A percentile compares a stretch with the other conserved stretches of the same genome.
Evolutionary conservation across 2,888 invertebrate species (phyloP).

Genomic region (Apocheima hispidaria): DNA sequence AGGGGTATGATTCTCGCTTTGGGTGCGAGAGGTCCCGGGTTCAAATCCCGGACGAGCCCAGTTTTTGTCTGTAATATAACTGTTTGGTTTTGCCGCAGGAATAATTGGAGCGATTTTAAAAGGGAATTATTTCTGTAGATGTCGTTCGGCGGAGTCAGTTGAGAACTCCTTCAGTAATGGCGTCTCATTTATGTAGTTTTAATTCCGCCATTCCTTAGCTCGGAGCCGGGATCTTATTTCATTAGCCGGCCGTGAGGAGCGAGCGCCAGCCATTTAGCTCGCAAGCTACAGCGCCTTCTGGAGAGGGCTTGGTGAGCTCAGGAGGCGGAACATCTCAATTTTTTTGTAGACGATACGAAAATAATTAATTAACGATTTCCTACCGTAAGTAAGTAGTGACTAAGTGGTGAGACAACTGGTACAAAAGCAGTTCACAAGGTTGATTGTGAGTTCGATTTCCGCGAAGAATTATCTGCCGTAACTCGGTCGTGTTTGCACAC

Average conservation of each 20-base stretch:
- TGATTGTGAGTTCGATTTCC: too few species aligned
- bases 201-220: constrained; percentile 85
- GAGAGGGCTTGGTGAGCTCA: constrained; percentile 33
- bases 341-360: not conserved
- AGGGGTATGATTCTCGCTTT: constrained; percentile 87
- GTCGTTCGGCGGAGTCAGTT: constrained; percentile 39
- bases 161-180: constrained; percentile 67
- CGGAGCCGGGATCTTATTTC: constrained; percentile 81
- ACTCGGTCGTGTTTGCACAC: too few species aligned
- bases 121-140: constrained; percentile 36
- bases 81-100: constrained; percentile 9
- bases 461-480: too few species aligned
- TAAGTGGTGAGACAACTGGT: too few species aligned
- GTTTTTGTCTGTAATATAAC: constrained; percentile 14
- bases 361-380: too few species aligned
- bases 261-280: constrained; percentile 78
- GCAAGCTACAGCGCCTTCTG: constrained; percentile 64
- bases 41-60: constrained; percentile 86
- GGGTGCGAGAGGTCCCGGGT: constrained; percentile 86
- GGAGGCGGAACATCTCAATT: constrained; percentile 15
- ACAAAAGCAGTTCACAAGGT: too few species aligned
- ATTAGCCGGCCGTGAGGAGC: constrained; percentile 79
- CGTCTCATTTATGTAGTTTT: constrained; percentile 84
- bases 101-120: constrained; percentile 29
- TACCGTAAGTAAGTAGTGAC: too few species aligned